Base-by-base conservation (phyloP, 2,888 invertebrate genomes). In the Halictus quadricinctus region DNA sequence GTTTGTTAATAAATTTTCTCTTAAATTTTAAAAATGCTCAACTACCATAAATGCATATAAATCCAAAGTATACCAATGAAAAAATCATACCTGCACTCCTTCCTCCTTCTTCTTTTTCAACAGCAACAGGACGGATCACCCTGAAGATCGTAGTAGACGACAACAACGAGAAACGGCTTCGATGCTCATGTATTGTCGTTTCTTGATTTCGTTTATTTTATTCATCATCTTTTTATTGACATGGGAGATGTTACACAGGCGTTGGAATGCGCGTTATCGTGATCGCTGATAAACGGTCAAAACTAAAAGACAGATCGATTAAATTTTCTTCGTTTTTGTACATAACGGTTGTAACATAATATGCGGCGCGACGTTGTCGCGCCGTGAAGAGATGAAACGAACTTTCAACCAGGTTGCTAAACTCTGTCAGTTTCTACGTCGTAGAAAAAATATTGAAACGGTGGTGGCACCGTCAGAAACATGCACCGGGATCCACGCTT, bases 211-310 rank as follows among this genome's bases (percentile, higher is more conserved):
- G 72, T 81, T 87, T 74, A 73, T 79, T 80, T 85, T 88, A 88
- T 87, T 88, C 88, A 88, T 83, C 84, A 87, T 88, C 86, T 88
- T 88, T 91, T 92, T 91, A 93, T 92, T 93, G 93, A 93, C 93
- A 92, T 93, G 91, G 91, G 91, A 90, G 89, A 91, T 92, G 91
- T 92, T 93, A 93, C 90, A 91, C 90, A 90, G 91, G 90, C 92
- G 88, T 91, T 92, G 92, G 91, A 92, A 93, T 92, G 91, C 90
- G 90, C 88, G 89, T 91, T 91, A 89, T 88, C 84, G 81, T 90
- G 87, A 83, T 91, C 88, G 88, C 88, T 89, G 88, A 83, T 87
- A 88, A 90, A 90, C 81, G 87, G 90, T 91, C 90, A 29, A 89
- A 90, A 87, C 88, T 87, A 87, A 91, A 64, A 88, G 81, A 88